A percentile compares a stretch with the other conserved stretches of the same genome.
These are phyloP conservation scores for Bufotes viridis DNA, from an alignment of 2,797 vertebrate genomes.

Conservation along the genomic window DNA sequence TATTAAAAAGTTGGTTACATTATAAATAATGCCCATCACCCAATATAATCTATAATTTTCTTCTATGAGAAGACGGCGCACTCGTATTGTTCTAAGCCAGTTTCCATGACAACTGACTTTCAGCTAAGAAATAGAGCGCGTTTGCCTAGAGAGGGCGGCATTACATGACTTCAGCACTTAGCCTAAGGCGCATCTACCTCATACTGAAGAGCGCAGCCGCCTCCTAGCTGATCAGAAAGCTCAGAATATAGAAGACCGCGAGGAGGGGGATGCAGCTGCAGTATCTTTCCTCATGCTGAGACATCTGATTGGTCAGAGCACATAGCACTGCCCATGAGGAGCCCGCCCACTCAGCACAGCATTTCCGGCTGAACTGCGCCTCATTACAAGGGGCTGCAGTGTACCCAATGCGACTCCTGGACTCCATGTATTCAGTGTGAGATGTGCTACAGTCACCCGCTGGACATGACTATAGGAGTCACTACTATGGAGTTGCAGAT, in stretches of 20 bases:
- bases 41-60: constrained; percentile 12
- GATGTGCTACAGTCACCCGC: too few species aligned
- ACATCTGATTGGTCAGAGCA: neutral
- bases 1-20: neutral
- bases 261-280: neutral
- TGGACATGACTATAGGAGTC: too few species aligned
- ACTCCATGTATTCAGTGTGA: too few species aligned
- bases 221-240: too few species aligned
- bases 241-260: neutral
- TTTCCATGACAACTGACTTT: constrained; percentile 34
- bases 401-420: too few species aligned
- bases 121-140: neutral
- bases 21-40: neutral
- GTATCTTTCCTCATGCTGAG: neutral
- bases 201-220: too few species aligned
- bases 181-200: too few species aligned
- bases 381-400: too few species aligned
- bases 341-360: too few species aligned
- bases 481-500: too few species aligned
- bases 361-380: too few species aligned
- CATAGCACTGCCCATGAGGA: too few species aligned
- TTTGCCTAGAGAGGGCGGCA: neutral
- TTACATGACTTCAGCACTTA: neutral
- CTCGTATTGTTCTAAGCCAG: neutral
- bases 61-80: neutral